Evolutionary conservation across 2,888 invertebrate genomes (phyloP).

Genomic region (Limnephilus rhombicus): DNA sequence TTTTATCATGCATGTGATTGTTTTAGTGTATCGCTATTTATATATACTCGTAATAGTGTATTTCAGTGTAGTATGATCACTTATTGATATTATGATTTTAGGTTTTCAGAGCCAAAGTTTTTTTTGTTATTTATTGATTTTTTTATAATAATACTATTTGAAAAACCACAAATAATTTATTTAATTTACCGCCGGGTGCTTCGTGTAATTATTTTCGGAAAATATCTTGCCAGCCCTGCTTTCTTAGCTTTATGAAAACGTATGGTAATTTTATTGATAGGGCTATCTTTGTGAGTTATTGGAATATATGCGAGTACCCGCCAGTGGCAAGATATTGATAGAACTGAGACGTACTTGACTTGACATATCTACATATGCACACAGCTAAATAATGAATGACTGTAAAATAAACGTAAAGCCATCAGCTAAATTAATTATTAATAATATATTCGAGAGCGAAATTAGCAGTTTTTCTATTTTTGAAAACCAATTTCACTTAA

Average conservation of each 20-base stretch:
- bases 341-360: conserved; percentile 3
- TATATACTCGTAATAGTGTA: no score
- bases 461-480: background rate
- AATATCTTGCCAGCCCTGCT: background rate
- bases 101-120: no score
- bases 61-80: background rate
- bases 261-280: conserved; percentile 9
- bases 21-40: no score
- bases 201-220: background rate
- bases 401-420: background rate
- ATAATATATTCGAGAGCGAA: background rate
- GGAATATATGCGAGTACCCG: background rate
- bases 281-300: conserved; percentile 35
- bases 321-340: conserved; percentile 27
- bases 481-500: background rate
- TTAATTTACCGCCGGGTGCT: no score
- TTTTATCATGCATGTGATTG: no score
- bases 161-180: no score
- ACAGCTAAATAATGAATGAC: background rate
- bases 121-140: no score
- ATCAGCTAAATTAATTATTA: conserved; percentile 17
- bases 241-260: background rate
- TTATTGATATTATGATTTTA: background rate
- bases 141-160: no score
- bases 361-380: conserved; percentile 13